Evolutionary conservation across 2,113 vertebrate genomes (phyloP), one percentile per base, ranked within the genome.

Genomic region (Megalops atlanticus): DNA sequence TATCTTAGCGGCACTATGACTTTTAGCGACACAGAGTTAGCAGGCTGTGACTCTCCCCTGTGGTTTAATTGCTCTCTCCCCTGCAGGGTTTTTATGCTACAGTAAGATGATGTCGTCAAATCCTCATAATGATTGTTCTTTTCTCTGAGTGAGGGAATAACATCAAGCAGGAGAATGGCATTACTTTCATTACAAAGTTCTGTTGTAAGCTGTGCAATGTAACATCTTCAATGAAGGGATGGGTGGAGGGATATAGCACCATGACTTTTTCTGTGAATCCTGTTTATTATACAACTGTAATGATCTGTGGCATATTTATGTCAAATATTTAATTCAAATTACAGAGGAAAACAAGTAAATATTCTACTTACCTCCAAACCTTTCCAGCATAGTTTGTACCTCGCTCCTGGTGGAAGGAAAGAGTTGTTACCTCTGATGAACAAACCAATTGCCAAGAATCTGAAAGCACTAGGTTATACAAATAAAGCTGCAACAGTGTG

Each of bases 381-480:
- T 93, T 92, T 97, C 95, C 91, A 98, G 82, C 96, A 99, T 97
- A 79, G 91, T 94, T 73, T 97, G 95, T 18, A 98, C 96, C 90
- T 97, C 96, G 84, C 93, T 95, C 81, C 96, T 96, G 85, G 7
- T 89, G 92, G 86, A 91, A 21, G 1, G 0, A 49, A 78, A 75
- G 11, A 43, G 14, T 39, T 24, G 6, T 21, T 49, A 14, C 31
- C 21, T 52, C 15, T 45, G 38, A 41, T 24, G 21, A 75, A 14
- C 47, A 49, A n/a, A 49, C 21, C 6, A 49, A 35, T 72, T 73
- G n/a, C 27, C 35, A 10, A 49, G 21, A 18, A 52, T 38, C n/a
- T 74, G 21, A 47, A 39, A n/a, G 31, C 35, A 39, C n/a, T 16
- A 47, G 39, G 68, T 6, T 11, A 31, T 70, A 70, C 12, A 24